Conservation (phyloP, 2,888 invertebrate species). For the Acanthococcus lagerstroemiae region DNA sequence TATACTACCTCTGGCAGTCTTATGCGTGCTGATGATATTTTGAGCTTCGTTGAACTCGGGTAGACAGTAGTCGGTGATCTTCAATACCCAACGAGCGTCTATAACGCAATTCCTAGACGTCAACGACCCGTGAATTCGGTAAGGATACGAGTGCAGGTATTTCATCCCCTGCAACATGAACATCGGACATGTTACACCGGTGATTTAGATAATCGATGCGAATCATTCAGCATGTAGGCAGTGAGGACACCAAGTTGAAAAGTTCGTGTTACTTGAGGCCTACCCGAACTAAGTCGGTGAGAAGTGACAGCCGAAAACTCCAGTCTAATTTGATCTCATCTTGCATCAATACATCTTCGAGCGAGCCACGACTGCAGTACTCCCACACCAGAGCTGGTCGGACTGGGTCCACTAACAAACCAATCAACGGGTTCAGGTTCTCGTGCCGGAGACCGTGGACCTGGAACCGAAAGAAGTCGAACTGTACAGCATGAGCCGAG, state of each 20-base stretch:
- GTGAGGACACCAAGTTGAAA: neutral
- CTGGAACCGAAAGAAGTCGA: slow-evolving; percentile 40
- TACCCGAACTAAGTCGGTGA: slow-evolving; percentile 83
- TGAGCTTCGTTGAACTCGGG: slow-evolving; percentile 66
- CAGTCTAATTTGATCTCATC: slow-evolving; percentile 89
- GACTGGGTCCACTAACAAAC: slow-evolving; percentile 67
- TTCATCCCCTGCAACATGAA: slow-evolving; percentile 62
- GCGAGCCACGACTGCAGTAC: slow-evolving; percentile 75
- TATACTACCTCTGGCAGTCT: slow-evolving; percentile 57
- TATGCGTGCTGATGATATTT: slow-evolving; percentile 52
- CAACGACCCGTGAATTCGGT: slow-evolving; percentile 75
- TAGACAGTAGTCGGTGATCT: slow-evolving; percentile 84
- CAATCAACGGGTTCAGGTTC: slow-evolving; percentile 80
- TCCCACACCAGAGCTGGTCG: slow-evolving; percentile 76
- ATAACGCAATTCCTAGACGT: slow-evolving; percentile 88
- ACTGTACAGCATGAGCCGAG: too few species aligned
- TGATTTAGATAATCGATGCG: neutral
- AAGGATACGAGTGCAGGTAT: slow-evolving; percentile 72
- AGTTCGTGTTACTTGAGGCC: slow-evolving; percentile 38
- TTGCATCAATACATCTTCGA: slow-evolving; percentile 77
- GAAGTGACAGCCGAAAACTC: slow-evolving; percentile 85
- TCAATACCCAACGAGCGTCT: slow-evolving; percentile 91
- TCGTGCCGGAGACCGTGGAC: slow-evolving; percentile 81
- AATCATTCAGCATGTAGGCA: neutral
- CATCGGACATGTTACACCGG: neutral